Evolutionary conservation across 2,888 invertebrate genomes (phyloP).

Genomic region (Drosophila algonquin): DNA sequence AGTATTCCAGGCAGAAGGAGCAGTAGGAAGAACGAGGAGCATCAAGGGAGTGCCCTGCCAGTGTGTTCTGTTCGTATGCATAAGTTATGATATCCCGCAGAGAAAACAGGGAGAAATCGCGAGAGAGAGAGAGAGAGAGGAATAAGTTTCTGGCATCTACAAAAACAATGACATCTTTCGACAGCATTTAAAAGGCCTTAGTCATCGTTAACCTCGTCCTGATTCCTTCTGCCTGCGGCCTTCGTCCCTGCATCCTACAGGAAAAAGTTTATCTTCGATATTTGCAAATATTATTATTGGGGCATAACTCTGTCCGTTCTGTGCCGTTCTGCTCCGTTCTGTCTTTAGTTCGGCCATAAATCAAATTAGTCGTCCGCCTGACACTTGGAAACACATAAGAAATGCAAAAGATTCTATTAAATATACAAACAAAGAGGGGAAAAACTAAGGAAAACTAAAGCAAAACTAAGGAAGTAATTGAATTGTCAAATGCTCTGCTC

Average conservation of each 20-base stretch:
- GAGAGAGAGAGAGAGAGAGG: neutral
- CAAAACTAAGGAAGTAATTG: slow-evolving; percentile 46
- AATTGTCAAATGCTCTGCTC: slow-evolving; percentile 55
- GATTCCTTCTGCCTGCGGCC: slow-evolving; percentile 7
- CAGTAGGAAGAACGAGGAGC: too few relatives aligned
- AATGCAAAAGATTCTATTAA: slow-evolving; percentile 78
- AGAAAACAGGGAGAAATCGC: neutral
- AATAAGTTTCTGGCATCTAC: slow-evolving; percentile 56
- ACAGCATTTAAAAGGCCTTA: slow-evolving; percentile 70
- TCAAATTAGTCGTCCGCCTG: slow-evolving; percentile 76
- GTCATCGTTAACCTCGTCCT: slow-evolving; percentile 65
- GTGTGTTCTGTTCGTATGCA: slow-evolving; percentile 46
- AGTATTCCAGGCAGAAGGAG: slow-evolving; percentile 16
- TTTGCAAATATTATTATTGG: slow-evolving; percentile 70
- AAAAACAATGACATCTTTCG: slow-evolving; percentile 75
- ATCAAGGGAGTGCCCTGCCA: neutral
- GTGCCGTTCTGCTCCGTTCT: neutral
- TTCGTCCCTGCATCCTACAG: slow-evolving; percentile 17
- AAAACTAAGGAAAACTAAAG: slow-evolving; percentile 30
- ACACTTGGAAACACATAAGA: slow-evolving; percentile 79
- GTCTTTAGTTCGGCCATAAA: slow-evolving; percentile 63
- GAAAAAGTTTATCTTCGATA: slow-evolving; percentile 70
- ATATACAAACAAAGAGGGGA: slow-evolving; percentile 63
- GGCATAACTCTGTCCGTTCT: slow-evolving; percentile 68
- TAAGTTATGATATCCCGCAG: slow-evolving; percentile 73